Evolutionary conservation across 2,888 invertebrate genomes (phyloP).

Genomic region (Diogma glabrata): DNA sequence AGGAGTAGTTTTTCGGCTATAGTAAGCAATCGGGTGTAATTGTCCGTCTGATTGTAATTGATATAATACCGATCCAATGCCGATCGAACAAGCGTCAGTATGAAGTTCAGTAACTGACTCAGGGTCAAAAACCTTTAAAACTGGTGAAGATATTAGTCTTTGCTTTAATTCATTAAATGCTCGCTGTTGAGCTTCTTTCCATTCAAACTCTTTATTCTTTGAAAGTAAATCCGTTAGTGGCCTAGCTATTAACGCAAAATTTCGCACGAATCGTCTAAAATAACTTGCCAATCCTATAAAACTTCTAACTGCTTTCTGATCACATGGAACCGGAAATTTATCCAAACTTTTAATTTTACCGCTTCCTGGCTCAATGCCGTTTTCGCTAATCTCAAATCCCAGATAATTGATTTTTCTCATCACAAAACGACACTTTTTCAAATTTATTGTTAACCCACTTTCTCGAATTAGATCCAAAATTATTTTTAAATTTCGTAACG

Average conservation of each 20-base stretch:
- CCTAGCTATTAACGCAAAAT: background rate
- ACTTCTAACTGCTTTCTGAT: background rate
- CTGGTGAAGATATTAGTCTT: background rate
- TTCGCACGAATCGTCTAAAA: too few species aligned
- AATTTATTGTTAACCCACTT: background rate
- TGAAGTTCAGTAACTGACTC: constrained; percentile 5
- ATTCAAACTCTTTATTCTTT: constrained; percentile 1
- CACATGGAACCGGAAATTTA: background rate
- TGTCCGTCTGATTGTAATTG: background rate
- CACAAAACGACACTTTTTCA: background rate
- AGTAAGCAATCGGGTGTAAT: constrained; percentile 11
- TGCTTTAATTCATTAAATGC: too few species aligned
- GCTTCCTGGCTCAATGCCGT: background rate
- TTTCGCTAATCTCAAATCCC: background rate
- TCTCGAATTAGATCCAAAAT: background rate
- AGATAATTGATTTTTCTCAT: background rate
- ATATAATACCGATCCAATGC: constrained; percentile 4
- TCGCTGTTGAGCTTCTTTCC: background rate
- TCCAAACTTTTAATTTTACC: background rate
- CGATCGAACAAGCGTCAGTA: too few species aligned
- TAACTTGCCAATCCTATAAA: constrained; percentile 10
- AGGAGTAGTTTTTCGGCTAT: too few species aligned
- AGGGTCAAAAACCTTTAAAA: constrained; percentile 12
- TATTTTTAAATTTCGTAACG: too few species aligned
- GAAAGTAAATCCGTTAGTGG: constrained; percentile 4